Conservation (phyloP, 2,113 vertebrate genomes). For the Phylloscopus trochilus region DNA sequence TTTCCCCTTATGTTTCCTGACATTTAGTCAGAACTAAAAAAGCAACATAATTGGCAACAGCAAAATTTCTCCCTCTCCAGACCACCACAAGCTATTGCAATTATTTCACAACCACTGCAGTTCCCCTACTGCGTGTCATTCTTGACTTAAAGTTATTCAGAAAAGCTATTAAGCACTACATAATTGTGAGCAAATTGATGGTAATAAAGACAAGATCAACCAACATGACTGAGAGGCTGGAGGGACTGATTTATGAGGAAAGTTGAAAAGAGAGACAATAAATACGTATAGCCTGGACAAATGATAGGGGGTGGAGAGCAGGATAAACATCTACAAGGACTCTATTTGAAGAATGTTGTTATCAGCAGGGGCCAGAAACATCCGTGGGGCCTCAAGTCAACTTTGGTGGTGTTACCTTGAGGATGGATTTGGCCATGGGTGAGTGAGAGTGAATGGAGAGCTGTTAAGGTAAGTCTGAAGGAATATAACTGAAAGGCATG, state of each 20-base stretch:
- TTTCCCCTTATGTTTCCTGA: neutral
- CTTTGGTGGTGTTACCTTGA: neutral
- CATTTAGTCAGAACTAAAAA: neutral
- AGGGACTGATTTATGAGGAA: slow-evolving; percentile 64
- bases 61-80: neutral
- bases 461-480: neutral
- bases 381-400: neutral
- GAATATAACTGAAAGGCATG: neutral
- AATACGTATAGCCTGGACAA: slow-evolving; percentile 51
- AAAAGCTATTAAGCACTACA: slow-evolving; percentile 37
- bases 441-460: neutral
- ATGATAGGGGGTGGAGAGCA: neutral
- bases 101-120: slow-evolving; percentile 1
- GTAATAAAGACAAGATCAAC: slow-evolving; percentile 69
- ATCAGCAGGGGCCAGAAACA: neutral
- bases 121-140: neutral
- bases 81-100: neutral
- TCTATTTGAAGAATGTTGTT: neutral
- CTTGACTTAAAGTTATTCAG: slow-evolving; percentile 41
- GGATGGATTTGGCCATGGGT: neutral
- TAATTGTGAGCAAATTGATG: slow-evolving; percentile 68
- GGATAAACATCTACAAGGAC: neutral
- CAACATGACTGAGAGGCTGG: slow-evolving; percentile 61
- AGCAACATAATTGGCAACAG: neutral
- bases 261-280: slow-evolving; percentile 54